phyloP scores from a whole-genome alignment of 2,113 vertebrate species.

The Gambusia affinis region DNA sequence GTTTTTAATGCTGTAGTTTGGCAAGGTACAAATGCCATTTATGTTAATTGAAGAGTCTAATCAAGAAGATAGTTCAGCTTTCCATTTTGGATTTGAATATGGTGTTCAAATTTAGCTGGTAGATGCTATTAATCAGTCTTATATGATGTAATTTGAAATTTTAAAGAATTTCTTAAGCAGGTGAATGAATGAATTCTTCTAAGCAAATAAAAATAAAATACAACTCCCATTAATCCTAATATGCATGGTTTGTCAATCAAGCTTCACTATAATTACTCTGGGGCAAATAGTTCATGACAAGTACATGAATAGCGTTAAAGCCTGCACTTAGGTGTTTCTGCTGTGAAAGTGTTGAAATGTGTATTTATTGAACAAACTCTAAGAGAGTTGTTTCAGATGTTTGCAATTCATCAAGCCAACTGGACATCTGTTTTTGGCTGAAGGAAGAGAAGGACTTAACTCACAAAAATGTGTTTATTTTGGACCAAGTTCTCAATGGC shows the following conservation, averaged over 20 bases:
- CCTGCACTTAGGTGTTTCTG: conserved; percentile 58
- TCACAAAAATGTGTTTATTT: conserved; percentile 83
- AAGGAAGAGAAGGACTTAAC: conserved; percentile 75
- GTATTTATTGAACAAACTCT: conserved; percentile 90
- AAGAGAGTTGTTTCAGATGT: conserved; percentile 94
- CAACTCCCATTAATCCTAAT: neutral
- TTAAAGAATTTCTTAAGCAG: conserved; percentile 8
- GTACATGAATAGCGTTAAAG: conserved; percentile 56
- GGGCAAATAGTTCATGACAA: conserved; percentile 24
- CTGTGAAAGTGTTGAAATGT: conserved; percentile 86
- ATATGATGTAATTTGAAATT: conserved; percentile 18
- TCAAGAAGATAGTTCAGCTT: too few species aligned
- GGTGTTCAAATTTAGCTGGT: too few species aligned
- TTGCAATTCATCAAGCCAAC: conserved; percentile 89
- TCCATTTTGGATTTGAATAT: too few species aligned
- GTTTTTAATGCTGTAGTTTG: too few species aligned
- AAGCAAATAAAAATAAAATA: neutral
- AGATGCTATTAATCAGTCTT: too few species aligned
- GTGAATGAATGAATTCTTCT: conserved; percentile 3
- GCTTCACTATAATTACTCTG: conserved; percentile 24
- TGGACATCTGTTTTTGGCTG: conserved; percentile 92
- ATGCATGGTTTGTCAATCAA: conserved; percentile 7
- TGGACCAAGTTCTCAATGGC: conserved; percentile 78
- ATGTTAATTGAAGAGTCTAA: too few species aligned
- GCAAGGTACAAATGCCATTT: too few species aligned